These are phyloP conservation scores for Oplegnathus fasciatus DNA, from an alignment of 2,113 vertebrate species.

Conservation along the genomic window DNA sequence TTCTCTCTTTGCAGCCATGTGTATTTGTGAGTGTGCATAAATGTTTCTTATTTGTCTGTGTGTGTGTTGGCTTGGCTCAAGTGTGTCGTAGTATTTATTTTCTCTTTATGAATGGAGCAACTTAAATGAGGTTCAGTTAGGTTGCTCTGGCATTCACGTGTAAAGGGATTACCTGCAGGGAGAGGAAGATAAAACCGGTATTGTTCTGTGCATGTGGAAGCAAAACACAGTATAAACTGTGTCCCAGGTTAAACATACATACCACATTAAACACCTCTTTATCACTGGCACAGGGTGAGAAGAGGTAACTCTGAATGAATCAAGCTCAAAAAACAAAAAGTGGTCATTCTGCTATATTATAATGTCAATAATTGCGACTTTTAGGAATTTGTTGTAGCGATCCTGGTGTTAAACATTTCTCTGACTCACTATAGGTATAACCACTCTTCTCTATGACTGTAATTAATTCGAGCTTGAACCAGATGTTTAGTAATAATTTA, in stretches of 20 bases:
- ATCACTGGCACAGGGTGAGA: neutral
- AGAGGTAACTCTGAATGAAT: neutral
- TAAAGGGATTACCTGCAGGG: neutral
- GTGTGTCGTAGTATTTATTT: neutral
- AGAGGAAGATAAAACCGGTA: neutral
- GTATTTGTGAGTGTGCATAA: neutral
- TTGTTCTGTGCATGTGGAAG: constrained; percentile 7
- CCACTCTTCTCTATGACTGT: neutral
- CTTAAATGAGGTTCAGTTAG: neutral
- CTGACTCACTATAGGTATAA: neutral
- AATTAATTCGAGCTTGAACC: neutral
- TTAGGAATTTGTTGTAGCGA: neutral
- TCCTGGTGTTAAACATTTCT: neutral
- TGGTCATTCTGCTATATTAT: neutral
- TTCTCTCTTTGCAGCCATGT: neutral
- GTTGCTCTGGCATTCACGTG: neutral
- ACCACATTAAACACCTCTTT: neutral
- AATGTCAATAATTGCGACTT: neutral
- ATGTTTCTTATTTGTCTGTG: neutral
- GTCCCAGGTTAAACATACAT: neutral
- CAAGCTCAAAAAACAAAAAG: no score
- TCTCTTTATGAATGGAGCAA: constrained; percentile 9
- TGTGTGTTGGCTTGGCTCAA: neutral
- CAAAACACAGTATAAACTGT: neutral
- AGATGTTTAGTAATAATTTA: neutral